A percentile compares a stretch with the other conserved stretches of the same genome.
Evolutionary conservation across 2,797 vertebrate species (phyloP).

Genomic region (Intellagama lesueurii): DNA sequence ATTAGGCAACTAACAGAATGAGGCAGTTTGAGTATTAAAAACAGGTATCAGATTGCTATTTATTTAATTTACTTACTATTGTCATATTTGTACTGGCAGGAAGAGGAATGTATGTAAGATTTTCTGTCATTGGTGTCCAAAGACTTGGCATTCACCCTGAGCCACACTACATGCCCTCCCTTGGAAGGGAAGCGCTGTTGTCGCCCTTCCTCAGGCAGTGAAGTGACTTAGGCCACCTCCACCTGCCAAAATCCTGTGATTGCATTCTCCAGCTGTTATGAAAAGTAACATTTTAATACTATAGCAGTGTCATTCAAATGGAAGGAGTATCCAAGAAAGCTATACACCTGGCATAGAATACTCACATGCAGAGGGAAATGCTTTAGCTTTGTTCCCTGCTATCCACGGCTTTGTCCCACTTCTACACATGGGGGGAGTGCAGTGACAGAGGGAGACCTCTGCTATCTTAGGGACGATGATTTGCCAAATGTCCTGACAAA

Average conservation of each 20-base stretch:
- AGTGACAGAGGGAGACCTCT: no score
- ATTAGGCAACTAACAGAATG: not conserved
- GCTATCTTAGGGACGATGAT: no score
- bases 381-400: no score
- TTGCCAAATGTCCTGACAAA: no score
- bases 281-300: not conserved
- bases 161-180: not conserved
- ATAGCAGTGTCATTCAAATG: not conserved
- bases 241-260: not conserved
- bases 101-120: not conserved
- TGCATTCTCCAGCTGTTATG: not conserved
- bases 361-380: no score
- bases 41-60: not conserved
- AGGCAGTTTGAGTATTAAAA: not conserved
- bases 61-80: not conserved
- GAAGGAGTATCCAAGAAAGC: no score
- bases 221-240: not conserved
- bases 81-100: not conserved
- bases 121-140: no score
- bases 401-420: no score
- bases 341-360: no score
- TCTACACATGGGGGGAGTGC: no score
- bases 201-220: not conserved
- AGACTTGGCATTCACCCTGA: not conserved
- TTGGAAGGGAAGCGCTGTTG: not conserved